Percentiles rank a stretch among this genome's conserved stretches.
phyloP scores from a whole-genome alignment of 2,888 invertebrate genomes.

The Ptychoptera contaminata region DNA sequence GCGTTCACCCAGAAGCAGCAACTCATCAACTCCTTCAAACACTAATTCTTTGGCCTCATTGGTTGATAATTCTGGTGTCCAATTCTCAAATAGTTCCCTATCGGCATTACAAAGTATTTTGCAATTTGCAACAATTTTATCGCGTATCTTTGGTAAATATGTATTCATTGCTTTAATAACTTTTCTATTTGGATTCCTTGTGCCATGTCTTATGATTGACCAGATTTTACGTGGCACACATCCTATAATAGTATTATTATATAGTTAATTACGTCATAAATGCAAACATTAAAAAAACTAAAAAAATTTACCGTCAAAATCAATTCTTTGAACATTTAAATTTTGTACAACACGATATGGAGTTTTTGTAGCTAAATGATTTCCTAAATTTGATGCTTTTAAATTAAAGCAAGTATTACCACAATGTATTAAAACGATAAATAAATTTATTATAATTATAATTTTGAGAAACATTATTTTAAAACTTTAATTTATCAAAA shows the following conservation, averaged over 20 bases:
- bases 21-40: slow-evolving; percentile 61
- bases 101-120: slow-evolving; percentile 35
- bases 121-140: slow-evolving; percentile 37
- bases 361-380: slow-evolving; percentile 48
- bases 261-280: slow-evolving; percentile 5
- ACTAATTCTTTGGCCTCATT: slow-evolving; percentile 45
- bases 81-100: slow-evolving; percentile 33
- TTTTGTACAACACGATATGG: slow-evolving; percentile 57
- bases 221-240: slow-evolving; percentile 53
- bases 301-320: slow-evolving; percentile 38
- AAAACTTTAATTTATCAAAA: too few species aligned
- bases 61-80: slow-evolving; percentile 38
- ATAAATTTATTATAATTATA: too few species aligned
- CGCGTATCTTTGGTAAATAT: slow-evolving; percentile 36
- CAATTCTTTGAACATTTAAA: slow-evolving; percentile 39
- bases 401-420: slow-evolving; percentile 13
- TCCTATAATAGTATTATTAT: slow-evolving; percentile 28
- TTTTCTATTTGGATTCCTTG: slow-evolving; percentile 49
- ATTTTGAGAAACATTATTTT: too few species aligned
- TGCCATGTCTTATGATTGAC: slow-evolving; percentile 63
- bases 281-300: neutral
- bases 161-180: slow-evolving; percentile 38
- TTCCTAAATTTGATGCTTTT: slow-evolving; percentile 28
- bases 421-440: too few species aligned
- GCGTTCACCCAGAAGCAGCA: slow-evolving; percentile 53